Base-by-base conservation (phyloP, 1,140 invertebrate species). In the Pissodes strobi region DNA sequence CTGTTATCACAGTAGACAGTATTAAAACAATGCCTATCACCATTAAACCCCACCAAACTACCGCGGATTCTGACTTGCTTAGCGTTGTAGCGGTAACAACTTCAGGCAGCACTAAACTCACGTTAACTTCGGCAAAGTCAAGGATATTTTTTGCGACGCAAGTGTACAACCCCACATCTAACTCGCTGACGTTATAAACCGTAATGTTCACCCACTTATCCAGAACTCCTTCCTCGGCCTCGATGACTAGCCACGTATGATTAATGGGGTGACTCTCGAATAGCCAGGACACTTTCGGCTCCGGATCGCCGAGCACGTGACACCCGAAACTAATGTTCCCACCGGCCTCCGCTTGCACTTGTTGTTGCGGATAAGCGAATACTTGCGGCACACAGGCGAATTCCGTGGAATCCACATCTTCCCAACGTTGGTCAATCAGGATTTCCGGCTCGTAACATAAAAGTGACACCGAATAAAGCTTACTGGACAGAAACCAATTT, bases 271-370 rank as follows among this genome's bases (percentile, higher is more conserved):
- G 82, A 0, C 91, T 90, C 71, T 93, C 90, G 41, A 91, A 82
- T 17, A 92, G 82, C 93, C 93, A 96, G 67, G 85, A 87, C 5
- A 93, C 86, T 74, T 88, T 84, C 0, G 93, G 92, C 72, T 90
- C 84, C 1, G 93, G 93, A 74, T 93, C 91, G 0, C 92, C 93
- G 21, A 82, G 86, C 0, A 92, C 87, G 63, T 86, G 83, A 74
- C 93, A 96, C 13, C 89, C 85, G 49, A 96, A 85, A 8, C 90
- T 90, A 0, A 90, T 83, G 68, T 92, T 91, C 9, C 86, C 86
- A 8, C 90, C 90, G 1, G 84, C 83, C 56, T 89, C 87, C 8
- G 86, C 86, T 69, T 90, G 87, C 8, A 88, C 82, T 64, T 72
- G 64, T 6, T 64, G 58, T 64, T 70, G 67, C 15, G 72, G 70